Conservation (phyloP, 2,797 vertebrate species). For the Gymnothorax javanicus region DNA sequence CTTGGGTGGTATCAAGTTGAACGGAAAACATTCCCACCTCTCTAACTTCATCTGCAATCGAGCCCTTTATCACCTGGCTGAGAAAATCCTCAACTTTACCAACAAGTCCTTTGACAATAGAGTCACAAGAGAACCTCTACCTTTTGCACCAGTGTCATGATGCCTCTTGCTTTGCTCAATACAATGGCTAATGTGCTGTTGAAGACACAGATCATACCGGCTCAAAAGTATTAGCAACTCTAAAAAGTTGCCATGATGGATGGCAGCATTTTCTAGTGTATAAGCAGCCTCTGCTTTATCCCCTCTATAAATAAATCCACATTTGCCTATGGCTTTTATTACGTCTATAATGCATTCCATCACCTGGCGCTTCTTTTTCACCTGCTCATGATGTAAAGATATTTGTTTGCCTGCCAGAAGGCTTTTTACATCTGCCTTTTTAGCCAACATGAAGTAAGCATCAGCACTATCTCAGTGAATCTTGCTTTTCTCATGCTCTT, state of each 20-base stretch:
- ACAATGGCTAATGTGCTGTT: slow-evolving; percentile 38
- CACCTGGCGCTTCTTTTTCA: slow-evolving; percentile 38
- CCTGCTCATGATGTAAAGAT: slow-evolving; percentile 29
- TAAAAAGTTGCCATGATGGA: slow-evolving; percentile 45
- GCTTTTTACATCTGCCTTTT: slow-evolving; percentile 34
- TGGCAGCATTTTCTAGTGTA: slow-evolving; percentile 35
- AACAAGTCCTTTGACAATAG: slow-evolving; percentile 34
- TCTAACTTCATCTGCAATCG: slow-evolving; percentile 35
- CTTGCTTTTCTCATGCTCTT: slow-evolving; percentile 29
- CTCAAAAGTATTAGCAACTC: slow-evolving; percentile 36
- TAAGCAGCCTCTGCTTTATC: slow-evolving; percentile 37
- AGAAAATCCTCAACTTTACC: slow-evolving; percentile 31
- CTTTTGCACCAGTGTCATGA: too few relatives aligned
- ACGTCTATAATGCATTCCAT: slow-evolving; percentile 42
- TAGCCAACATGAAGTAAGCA: slow-evolving; percentile 31
- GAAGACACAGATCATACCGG: slow-evolving; percentile 31
- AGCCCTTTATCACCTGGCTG: slow-evolving; percentile 32
- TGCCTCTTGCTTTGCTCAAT: slow-evolving; percentile 41
- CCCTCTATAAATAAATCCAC: slow-evolving; percentile 39
- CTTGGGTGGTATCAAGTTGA: slow-evolving; percentile 32
- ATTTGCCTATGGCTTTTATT: slow-evolving; percentile 49
- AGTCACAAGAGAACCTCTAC: slow-evolving; percentile 39
- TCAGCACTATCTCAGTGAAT: slow-evolving; percentile 44
- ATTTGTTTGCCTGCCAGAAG: slow-evolving; percentile 39
- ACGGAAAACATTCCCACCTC: too few relatives aligned